Base-by-base conservation (phyloP, 2,113 vertebrate species). In the Eidolon helvum region DNA sequence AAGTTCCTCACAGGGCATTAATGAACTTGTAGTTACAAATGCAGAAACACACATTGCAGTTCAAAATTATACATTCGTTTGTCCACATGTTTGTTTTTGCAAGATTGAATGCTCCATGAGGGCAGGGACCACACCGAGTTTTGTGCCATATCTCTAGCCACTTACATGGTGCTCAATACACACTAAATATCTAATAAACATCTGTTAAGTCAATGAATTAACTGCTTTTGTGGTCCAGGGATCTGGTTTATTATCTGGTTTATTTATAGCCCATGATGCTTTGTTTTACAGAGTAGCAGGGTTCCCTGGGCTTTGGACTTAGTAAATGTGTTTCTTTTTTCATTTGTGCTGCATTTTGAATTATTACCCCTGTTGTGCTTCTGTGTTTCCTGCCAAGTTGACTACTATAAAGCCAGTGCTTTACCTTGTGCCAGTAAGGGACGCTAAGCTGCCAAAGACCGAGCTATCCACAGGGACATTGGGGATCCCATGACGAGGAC, bases 261-360 rank as follows among this genome's bases (percentile, higher is more conserved):
- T 55, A 16, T 12, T 38, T 43, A 22, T 1, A n/a, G 38, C 14
- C 16, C 5, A 6, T 22, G 65, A 57, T 72, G 7, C 57, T 80
- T 92, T 85, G 33, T 84, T 91, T 92, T 57, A 21, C 6, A 71
- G 65, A 88, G 48, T n/a, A 85, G 53, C 72, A 88, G 71, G 43
- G 28, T 74, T 28, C 48, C 48, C 35, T 30, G 53, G 45, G 48
- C 26, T 72, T 66, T 45, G 50, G 33, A 28, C 68, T 87, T 33
- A 75, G 30, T 75, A 77, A 66, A 68, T 22, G 22, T 66, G 38
- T 55, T 71, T 38, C 86, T 94, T 66, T 80, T 77, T 92, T 96
- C 71, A 48, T 85, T 87, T 92, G 12, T 83, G 69, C 33, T 92
- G 10, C 40, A 24, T 80, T 97, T 94, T 35, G 59, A 79, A 77